Evolutionary conservation across 2,797 vertebrate species (phyloP), one percentile per base, ranked within the genome.

Genomic region (Alosa sapidissima): DNA sequence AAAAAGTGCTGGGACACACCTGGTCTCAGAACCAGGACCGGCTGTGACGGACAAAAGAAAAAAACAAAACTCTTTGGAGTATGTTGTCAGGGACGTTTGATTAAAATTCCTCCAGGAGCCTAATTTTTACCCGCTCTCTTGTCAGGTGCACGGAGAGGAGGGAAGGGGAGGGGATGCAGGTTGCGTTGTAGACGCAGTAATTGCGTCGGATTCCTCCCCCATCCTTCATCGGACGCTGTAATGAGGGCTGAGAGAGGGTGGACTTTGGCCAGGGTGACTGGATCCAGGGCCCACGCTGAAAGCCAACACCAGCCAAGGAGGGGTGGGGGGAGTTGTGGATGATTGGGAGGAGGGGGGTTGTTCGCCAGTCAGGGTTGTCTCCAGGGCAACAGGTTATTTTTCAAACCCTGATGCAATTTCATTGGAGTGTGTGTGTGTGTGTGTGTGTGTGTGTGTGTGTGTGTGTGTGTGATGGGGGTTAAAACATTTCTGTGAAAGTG

Each of bases 401-500:
- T 93, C 72, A 78, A 78, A 78, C 36, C 72, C 72, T 78, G 72
- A 78, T 78, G 72, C 72, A 78, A 78, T 78, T 45, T 47, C 72
- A 78, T 78, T 78, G 72, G 72, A 78, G 72, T 47, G 41, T 45
- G 54, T 55, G 16, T 19, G 54, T 55, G 54, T 55, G 54, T 89
- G 88, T 86, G 78, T 82, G 82, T 11, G 1, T 68, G 55, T 85
- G 54, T 55, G 68, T 72, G 65, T 5, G 24, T 9, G 65, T 85
- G 84, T 87, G 89, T 87, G 84, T 90, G 86, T 94, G 92, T 92
- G 94, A 93, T 91, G 89, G 68, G 94, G 96, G 95, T 96, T 96
- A 96, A 92, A 96, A 96, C 94, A 95, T 91, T 86, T 95, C 94
- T 96, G 93, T 97, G 96, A 97, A 97, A 97, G 96, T 95, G 96